phyloP scores from a whole-genome alignment of 2,113 vertebrate species.

The Ellobius talpinus region DNA sequence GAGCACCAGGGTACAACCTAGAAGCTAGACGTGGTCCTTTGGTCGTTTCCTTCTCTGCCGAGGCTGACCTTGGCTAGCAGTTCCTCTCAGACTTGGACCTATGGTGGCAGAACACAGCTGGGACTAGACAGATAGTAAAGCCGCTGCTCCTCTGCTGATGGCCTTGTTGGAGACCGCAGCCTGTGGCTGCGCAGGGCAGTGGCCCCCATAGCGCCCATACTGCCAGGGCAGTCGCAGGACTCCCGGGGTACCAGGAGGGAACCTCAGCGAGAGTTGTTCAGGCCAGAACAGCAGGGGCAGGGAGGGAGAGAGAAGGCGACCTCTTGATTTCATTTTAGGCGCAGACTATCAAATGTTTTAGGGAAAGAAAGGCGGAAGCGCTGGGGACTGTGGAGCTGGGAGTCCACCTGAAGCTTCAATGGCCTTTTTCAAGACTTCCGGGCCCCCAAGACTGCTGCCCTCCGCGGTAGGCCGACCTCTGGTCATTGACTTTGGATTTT shows the following conservation, averaged over 20 bases:
- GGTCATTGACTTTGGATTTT: background rate
- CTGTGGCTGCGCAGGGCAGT: background rate
- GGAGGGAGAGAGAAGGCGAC: background rate
- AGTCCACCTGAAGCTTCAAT: constrained; percentile 35
- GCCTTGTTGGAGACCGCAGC: background rate
- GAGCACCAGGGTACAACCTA: background rate
- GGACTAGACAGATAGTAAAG: background rate
- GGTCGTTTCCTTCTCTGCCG: background rate
- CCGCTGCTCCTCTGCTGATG: accelerated
- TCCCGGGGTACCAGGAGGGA: background rate
- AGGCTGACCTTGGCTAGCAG: too few relatives aligned
- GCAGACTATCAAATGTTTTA: background rate
- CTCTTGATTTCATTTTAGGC: constrained; percentile 58
- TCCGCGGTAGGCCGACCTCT: background rate
- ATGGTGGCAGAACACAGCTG: background rate
- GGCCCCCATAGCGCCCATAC: too few relatives aligned
- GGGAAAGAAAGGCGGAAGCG: constrained; percentile 38
- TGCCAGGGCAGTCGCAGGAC: background rate
- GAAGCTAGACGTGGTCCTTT: background rate
- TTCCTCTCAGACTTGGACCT: accelerated
- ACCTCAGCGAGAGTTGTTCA: background rate
- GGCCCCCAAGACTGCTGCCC: background rate
- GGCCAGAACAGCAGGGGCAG: background rate
- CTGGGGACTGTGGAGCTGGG: constrained; percentile 3
- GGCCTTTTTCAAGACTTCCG: background rate